Evolutionary conservation across 2,888 invertebrate species (phyloP).

Genomic region (Ormyrus rosae): DNA sequence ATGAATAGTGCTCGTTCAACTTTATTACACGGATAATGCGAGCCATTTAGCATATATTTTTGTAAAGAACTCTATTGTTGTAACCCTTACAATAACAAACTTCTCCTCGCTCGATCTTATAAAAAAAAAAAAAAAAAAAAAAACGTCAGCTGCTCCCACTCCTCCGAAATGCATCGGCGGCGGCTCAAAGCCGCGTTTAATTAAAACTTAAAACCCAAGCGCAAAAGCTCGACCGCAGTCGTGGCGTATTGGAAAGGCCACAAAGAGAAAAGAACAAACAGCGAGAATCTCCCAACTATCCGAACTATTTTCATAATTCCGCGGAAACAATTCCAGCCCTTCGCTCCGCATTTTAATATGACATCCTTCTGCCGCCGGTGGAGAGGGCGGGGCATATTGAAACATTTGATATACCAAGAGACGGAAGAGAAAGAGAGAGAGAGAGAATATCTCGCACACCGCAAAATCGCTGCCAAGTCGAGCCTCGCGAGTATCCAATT

Average conservation of each 20-base stretch:
- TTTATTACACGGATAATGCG: neutral
- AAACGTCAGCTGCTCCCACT: no score
- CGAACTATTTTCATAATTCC: constrained; percentile 14
- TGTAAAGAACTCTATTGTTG: neutral
- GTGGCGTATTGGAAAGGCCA: neutral
- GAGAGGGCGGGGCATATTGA: no score
- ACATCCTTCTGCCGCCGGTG: neutral
- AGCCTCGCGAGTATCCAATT: constrained; percentile 17
- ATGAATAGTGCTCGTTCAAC: constrained; percentile 1
- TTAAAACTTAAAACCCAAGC: neutral
- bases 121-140: no score
- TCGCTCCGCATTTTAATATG: constrained; percentile 1
- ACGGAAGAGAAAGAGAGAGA: no score
- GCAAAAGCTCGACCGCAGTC: neutral
- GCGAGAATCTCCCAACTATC: neutral
- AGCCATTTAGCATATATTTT: constrained; percentile 2
- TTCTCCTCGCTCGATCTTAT: neutral
- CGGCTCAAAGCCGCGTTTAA: neutral
- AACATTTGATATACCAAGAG: no score
- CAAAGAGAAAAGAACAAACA: neutral
- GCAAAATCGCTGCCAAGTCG: constrained; percentile 30
- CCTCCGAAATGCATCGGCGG: neutral
- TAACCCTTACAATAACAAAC: no score
- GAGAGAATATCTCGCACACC: neutral
- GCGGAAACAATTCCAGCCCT: constrained; percentile 2